phyloP scores from a whole-genome alignment of 1,140 invertebrate species.

The Dinothrombium tinctorium region DNA sequence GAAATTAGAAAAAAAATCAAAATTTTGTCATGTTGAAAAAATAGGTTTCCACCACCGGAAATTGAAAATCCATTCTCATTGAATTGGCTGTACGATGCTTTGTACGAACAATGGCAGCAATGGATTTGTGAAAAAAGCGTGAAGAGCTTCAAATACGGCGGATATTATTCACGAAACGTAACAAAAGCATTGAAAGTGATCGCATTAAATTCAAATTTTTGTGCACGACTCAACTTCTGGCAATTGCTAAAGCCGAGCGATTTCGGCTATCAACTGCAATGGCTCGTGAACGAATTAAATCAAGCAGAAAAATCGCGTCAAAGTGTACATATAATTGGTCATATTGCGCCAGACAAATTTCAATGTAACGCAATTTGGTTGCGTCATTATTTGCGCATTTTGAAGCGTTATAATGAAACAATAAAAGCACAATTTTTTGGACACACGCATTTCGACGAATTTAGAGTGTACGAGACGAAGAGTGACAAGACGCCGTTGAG shows the following conservation, averaged over 20 bases:
- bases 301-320: neutral
- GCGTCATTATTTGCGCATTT: conserved; percentile 4
- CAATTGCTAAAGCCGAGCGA: neutral
- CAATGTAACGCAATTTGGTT: conserved; percentile 7
- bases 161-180: conserved; percentile 9
- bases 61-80: conserved; percentile 18
- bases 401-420: conserved; percentile 4
- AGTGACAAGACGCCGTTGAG: too few relatives aligned
- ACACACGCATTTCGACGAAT: conserved; percentile 10
- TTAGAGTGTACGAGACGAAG: conserved; percentile 18
- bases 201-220: conserved; percentile 9
- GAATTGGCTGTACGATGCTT: conserved; percentile 22
- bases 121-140: conserved; percentile 17
- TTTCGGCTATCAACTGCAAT: conserved; percentile 6
- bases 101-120: conserved; percentile 20
- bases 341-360: conserved; percentile 6
- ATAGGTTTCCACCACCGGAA: conserved; percentile 18
- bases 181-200: conserved; percentile 10
- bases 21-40: too few relatives aligned
- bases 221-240: conserved; percentile 9
- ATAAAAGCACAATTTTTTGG: conserved; percentile 10
- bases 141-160: conserved; percentile 1
- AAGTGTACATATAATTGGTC: conserved; percentile 8
- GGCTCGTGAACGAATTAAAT: conserved; percentile 3
- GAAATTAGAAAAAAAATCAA: too few relatives aligned